phyloP scores from a whole-genome alignment of 2,888 invertebrate species.

The Synergus umbraculus region DNA sequence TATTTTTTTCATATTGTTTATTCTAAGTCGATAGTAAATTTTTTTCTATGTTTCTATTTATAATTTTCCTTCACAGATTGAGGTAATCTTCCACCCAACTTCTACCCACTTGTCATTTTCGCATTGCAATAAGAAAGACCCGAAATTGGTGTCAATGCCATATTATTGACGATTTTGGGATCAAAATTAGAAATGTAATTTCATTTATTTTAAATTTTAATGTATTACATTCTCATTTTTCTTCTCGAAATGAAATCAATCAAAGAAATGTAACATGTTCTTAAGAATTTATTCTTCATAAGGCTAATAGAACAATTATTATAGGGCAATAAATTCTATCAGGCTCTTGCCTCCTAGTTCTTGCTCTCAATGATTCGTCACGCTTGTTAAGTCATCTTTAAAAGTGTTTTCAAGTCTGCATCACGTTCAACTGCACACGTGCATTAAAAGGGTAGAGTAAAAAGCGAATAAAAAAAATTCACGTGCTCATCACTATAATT shows the following conservation, averaged over 20 bases:
- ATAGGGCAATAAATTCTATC: not conserved
- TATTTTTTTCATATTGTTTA: not conserved
- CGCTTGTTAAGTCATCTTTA: not conserved
- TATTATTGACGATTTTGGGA: not conserved
- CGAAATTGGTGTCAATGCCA: conserved; percentile 20
- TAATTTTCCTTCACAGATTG: not conserved
- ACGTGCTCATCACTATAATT: not conserved
- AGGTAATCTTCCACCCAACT: not conserved
- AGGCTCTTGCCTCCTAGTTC: not conserved
- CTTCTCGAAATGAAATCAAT: too few species aligned
- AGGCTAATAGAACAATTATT: conserved; percentile 14
- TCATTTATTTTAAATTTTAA: not conserved
- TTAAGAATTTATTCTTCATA: not conserved
- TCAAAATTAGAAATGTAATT: not conserved
- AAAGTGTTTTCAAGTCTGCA: not conserved
- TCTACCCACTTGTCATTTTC: not conserved
- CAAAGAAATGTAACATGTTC: not conserved
- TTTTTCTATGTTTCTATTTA: not conserved
- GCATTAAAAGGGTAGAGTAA: not conserved
- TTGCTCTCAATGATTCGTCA: not conserved
- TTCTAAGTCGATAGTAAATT: not conserved
- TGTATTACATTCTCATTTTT: too few species aligned
- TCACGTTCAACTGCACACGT: not conserved
- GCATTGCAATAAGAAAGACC: not conserved
- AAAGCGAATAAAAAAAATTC: not conserved